phyloP scores from a whole-genome alignment of 2,797 vertebrate species.

The Siniperca scherzeri region DNA sequence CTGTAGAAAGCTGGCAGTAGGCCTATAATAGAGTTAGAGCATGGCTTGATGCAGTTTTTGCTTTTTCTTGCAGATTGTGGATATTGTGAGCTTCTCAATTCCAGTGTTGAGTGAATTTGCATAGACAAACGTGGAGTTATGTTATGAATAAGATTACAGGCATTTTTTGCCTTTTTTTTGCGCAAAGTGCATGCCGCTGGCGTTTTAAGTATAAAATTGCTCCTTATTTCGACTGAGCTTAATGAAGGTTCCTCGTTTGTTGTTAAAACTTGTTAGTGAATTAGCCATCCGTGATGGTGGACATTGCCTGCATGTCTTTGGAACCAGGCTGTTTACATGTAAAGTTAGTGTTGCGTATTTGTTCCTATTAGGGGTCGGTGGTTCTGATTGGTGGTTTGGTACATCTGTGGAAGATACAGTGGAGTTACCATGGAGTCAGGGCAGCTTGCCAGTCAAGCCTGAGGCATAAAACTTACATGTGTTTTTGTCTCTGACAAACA shows the following conservation, averaged over 20 bases:
- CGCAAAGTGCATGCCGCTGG: slow-evolving; percentile 77
- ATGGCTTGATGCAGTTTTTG: slow-evolving; percentile 71
- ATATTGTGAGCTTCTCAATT: slow-evolving; percentile 82
- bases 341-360: slow-evolving; percentile 75
- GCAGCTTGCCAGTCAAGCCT: slow-evolving; percentile 80
- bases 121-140: slow-evolving; percentile 88
- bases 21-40: slow-evolving; percentile 72
- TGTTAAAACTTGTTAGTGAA: slow-evolving; percentile 73
- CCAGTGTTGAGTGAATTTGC: slow-evolving; percentile 84
- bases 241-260: slow-evolving; percentile 61
- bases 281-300: slow-evolving; percentile 83
- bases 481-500: slow-evolving; percentile 69
- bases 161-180: slow-evolving; percentile 48
- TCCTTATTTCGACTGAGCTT: slow-evolving; percentile 62
- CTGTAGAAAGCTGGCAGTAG: slow-evolving; percentile 57
- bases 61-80: slow-evolving; percentile 78
- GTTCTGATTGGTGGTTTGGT: slow-evolving; percentile 84
- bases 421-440: slow-evolving; percentile 84
- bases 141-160: slow-evolving; percentile 81
- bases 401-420: slow-evolving; percentile 89
- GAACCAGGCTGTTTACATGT: slow-evolving; percentile 77
- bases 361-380: slow-evolving; percentile 72
- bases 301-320: slow-evolving; percentile 83
- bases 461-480: slow-evolving; percentile 68
- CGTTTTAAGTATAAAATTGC: slow-evolving; percentile 56